Evolutionary conservation across 2,113 vertebrate genomes (phyloP), one percentile per base, ranked within the genome.

Genomic region (Chionomys nivalis): DNA sequence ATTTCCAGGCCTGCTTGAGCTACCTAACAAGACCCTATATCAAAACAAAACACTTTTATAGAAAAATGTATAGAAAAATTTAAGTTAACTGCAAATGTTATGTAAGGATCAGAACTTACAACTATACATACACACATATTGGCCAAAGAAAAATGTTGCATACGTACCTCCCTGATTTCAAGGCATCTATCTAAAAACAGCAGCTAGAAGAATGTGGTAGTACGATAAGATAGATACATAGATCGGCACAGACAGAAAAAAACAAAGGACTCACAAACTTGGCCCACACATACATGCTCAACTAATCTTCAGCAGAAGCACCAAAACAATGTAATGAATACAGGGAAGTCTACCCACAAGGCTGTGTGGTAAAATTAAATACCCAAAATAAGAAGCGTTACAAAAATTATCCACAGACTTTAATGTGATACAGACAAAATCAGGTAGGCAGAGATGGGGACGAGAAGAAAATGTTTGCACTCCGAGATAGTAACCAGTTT

Each of bases 211-310:
- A 65, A 8, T 39, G 28, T 36, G n/a, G 36, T n/a, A 52, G 7
- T 87, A 12, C 39, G 81, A 82, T 68, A 90, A 78, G 2, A 70
- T 11, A 81, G 8, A 58, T 23, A 55, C 14, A 7, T 1, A 89
- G n/a, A 61, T 66, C n/a, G 78, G 14, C 94, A 85, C 39, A 63
- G 81, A 63, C n/a, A 85, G 31, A 23, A n/a, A 61, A 86, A 33
- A n/a, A n/a, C n/a, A n/a, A 92, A 19, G 47, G 21, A 89, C 55
- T 93, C 47, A 94, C 72, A 9, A 86, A 85, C 17, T 89, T 85
- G 73, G 58, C 39, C 68, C 47, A 44, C 9, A 76, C 12, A 91
- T 36, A 49, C 10, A 28, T 17, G 31, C 16, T 44, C 42, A 83
- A 16, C 55, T 70, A 75, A 76, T 91, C 90, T 79, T 89, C 70